Base-by-base conservation (phyloP, 1,140 invertebrate species). In the Drosophila bipectinata region DNA sequence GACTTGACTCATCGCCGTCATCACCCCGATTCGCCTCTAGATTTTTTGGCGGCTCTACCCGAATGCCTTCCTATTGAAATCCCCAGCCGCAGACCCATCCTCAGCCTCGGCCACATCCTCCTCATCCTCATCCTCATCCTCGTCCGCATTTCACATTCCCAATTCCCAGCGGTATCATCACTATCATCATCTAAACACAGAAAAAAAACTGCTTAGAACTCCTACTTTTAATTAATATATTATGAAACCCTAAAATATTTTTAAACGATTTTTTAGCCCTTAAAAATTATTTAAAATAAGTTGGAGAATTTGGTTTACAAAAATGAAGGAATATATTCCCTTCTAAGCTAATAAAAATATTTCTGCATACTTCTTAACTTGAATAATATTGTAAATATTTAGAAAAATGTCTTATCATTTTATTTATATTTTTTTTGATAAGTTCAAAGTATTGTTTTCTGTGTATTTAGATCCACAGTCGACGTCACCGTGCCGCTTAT, bases 401-500 rank as follows among this genome's bases (percentile, higher is more conserved):
- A 21, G 2, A 21, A 21, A 21, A 21, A 21, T 21, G 21, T 21
- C 21, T 21, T 21, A 0, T 3, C 2, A 21, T 21, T 21, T 21
- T 21, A 21, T 21, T 2, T 6, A 28, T 28, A 28, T 28, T 28
- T 28, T 28, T 28, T 28, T 28, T 28, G n/a, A 6, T 6, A 28
- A 28, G 6, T 5, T 28, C 26, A 6, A 28, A 7, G 5, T 14
- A 39, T 34, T 14, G 37, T 9, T 58, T 71, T n/a, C 30, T 60
- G 30, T 39, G 28, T 7, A 39, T 3, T 37, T 39, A 55, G 26
- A 37, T 4, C 30, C 61, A 34, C 34, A 62, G 44, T 68, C 83
- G 78, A 78, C 79, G 78, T 82, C 82, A 87, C 53, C 78, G 52
- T 53, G 54, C 80, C 63, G 60, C 79, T 69, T 77, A 61, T 81